These are phyloP conservation scores for Nannoperca obscura DNA, from an alignment of 2,797 vertebrate species.

Conservation along the genomic window DNA sequence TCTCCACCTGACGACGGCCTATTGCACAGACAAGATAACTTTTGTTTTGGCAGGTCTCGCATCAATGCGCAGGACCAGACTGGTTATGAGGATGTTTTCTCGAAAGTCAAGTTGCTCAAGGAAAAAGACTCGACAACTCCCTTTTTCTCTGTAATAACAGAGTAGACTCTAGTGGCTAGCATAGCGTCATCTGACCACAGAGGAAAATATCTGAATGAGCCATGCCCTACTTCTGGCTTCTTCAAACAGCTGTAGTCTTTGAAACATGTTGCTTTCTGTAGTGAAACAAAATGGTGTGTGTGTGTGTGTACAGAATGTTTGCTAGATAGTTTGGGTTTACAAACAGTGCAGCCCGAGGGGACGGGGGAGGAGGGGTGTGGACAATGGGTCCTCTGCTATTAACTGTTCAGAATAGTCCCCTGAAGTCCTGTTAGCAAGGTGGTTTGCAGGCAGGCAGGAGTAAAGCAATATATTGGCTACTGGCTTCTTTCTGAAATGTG, in stretches of 20 bases:
- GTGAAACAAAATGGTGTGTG: constrained; percentile 33
- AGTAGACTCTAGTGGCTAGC: constrained; percentile 54
- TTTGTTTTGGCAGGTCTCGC: constrained; percentile 46
- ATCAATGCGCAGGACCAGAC: constrained; percentile 3
- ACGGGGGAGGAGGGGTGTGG: constrained; percentile 3
- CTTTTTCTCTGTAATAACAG: constrained; percentile 64
- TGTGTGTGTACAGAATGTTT: constrained; percentile 33
- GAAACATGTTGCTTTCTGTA: constrained; percentile 55
- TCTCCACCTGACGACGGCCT: constrained; percentile 25
- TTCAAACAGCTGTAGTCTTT: constrained; percentile 56
- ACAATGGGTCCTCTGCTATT: constrained; percentile 52
- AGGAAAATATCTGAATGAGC: constrained; percentile 72
- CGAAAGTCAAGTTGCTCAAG: constrained; percentile 36
- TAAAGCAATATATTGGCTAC: constrained; percentile 69
- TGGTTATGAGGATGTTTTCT: constrained; percentile 51
- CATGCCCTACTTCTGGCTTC: constrained; percentile 60
- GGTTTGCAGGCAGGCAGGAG: constrained; percentile 52
- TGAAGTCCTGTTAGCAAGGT: constrained; percentile 72
- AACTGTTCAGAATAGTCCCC: constrained; percentile 66
- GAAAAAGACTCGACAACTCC: constrained; percentile 57
- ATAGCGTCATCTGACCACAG: constrained; percentile 73
- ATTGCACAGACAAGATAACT: constrained; percentile 20
- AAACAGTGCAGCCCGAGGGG: constrained; percentile 41
- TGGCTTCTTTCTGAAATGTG: constrained; percentile 71
- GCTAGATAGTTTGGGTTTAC: constrained; percentile 38